Conservation (phyloP, 2,113 vertebrate genomes). For the Centrocercus urophasianus region DNA sequence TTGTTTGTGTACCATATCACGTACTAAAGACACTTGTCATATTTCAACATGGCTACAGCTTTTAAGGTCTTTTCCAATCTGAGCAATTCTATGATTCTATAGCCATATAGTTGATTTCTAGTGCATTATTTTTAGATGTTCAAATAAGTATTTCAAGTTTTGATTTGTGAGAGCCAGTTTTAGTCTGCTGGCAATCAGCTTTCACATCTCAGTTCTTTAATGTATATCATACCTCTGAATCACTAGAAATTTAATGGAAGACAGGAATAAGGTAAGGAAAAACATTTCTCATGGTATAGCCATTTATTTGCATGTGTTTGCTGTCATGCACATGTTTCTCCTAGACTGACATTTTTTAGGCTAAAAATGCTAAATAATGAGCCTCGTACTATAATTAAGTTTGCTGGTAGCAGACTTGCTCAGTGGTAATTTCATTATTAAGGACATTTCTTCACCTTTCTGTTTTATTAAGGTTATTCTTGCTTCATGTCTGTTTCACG, state of each 20-base stretch:
- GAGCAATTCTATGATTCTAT: too few species aligned
- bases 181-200: fast-evolving
- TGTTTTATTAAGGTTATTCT: background rate
- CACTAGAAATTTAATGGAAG: background rate
- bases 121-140: background rate
- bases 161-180: background rate
- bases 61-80: too few species aligned
- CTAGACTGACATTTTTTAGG: background rate
- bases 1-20: fast-evolving
- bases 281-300: background rate
- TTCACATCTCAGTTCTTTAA: background rate
- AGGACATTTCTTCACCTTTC: background rate
- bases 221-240: background rate
- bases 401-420: background rate
- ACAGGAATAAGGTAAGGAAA: background rate
- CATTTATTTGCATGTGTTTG: background rate
- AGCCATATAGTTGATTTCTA: background rate
- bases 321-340: background rate
- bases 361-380: background rate
- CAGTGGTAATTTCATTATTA: background rate
- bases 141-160: background rate
- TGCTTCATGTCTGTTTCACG: background rate
- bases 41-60: background rate
- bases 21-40: background rate
- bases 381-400: background rate